These are phyloP conservation scores for Romanogobio albipinnatus DNA, from an alignment of 2,113 vertebrate genomes.

Conservation along the genomic window DNA sequence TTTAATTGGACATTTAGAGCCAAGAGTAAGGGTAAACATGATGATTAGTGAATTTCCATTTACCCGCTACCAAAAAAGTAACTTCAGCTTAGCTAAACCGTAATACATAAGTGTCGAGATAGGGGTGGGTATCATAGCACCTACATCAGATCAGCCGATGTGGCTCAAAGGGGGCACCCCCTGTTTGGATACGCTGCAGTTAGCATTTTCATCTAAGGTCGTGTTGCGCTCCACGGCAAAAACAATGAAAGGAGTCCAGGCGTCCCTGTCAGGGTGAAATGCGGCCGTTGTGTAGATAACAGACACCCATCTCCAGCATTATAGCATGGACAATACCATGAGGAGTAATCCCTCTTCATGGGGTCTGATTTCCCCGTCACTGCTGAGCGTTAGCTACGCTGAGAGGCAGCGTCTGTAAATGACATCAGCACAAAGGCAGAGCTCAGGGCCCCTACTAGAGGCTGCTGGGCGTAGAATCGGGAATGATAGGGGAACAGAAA, in stretches of 20 bases:
- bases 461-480: constrained; percentile 76
- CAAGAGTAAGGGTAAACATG: constrained; percentile 19
- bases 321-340: constrained; percentile 70
- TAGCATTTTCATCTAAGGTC: constrained; percentile 67
- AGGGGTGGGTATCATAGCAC: constrained; percentile 63
- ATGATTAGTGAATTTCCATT: constrained; percentile 49
- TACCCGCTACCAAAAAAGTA: constrained; percentile 65
- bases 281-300: constrained; percentile 71
- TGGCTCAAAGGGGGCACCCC: constrained; percentile 66
- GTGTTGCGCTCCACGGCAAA: constrained; percentile 58
- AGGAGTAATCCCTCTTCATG: constrained; percentile 80
- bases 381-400: constrained; percentile 74
- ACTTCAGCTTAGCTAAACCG: constrained; percentile 23
- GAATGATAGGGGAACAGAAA: constrained; percentile 69
- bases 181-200: constrained; percentile 69
- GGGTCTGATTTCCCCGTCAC: constrained; percentile 79
- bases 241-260: constrained; percentile 66
- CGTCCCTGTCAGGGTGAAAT: constrained; percentile 73
- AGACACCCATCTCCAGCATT: constrained; percentile 75
- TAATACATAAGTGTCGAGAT: constrained; percentile 65
- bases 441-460: constrained; percentile 66
- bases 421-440: constrained; percentile 78
- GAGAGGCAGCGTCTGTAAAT: constrained; percentile 70
- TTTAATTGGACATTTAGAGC: constrained; percentile 14
- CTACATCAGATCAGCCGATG: constrained; percentile 72